Evolutionary conservation across 2,113 vertebrate genomes (phyloP), one percentile per base, ranked within the genome.

Genomic region (Jacana jacana): DNA sequence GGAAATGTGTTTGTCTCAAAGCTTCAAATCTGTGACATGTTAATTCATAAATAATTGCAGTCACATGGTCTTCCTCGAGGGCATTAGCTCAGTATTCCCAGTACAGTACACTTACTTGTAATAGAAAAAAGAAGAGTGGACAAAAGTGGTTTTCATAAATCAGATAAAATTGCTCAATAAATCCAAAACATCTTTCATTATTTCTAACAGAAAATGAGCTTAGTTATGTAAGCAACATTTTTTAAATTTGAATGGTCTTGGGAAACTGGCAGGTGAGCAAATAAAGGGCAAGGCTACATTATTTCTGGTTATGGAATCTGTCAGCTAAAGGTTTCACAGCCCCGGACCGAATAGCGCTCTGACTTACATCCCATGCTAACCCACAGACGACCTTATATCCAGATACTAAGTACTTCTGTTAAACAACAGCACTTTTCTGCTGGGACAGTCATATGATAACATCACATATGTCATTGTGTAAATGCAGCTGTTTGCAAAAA

Each of bases 401-500:
- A 72, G 57, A 94, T 64, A 73, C 35, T 70, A 93, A 96, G 79
- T 81, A 70, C 42, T 86, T 87, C 66, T 39, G 37, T 85, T 85
- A 81, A 95, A 95, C 72, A 91, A 93, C 73, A 79, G 35, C 86
- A 80, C 80, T 93, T 96, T 94, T 97, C 92, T 88, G 4, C 63
- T 80, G 70, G 82, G 84, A 76, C 60, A 70, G 89, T 93, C 81
- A 86, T 86, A 77, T 84, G 91, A 91, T 86, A 95, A 72, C 83
- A 87, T 85, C 0, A 0, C 70, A 77, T 89, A 33, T 96, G 93
- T 77, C 86, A 96, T 97, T 97, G 91, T 81, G 83, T 97, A 83
- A 88, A 81, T 96, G 81, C 86, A 95, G 82, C 94, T 91, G 94
- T 89, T 97, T 91, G 91, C 73, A 96, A 97, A 97, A 97, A 96